Base-by-base conservation (phyloP, 2,888 invertebrate genomes). In the Drosophila algonquin region DNA sequence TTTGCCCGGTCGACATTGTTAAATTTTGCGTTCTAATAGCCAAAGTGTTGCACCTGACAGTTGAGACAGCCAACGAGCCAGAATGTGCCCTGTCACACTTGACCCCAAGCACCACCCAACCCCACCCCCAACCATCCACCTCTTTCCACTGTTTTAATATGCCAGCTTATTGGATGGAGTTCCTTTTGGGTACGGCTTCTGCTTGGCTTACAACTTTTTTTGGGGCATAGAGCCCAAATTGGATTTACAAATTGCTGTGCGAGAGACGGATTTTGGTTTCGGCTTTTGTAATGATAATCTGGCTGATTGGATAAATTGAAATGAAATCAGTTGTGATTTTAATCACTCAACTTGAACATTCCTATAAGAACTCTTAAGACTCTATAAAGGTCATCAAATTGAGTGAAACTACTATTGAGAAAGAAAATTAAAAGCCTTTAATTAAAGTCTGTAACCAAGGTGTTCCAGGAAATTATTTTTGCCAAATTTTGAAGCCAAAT, bases 11-110 rank as follows among this genome's bases (percentile, higher is more conserved):
- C 75, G 75, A 88, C 89, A 89, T 77, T 87, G 87, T 77, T 86
- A 77, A 73, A 83, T 80, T 73, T 80, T 87, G 69, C 84, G 53
- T 77, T 57, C 79, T 77, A 84, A 89, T 87, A 81, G 81, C 63
- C 72, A 76, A 84, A 79, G 89, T 88, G 87, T 80, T 77, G 69
- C 77, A 65, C 50, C 60, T 57, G 69, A 51, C 71, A 48, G 46
- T 62, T 56, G 58, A 67, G 72, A 72, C 75, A 72, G 75, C 67
- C 67, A 48, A 50, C 63, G 75, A 75, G 56, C 60, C 59, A 58
- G 69, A 70, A 68, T 75, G 73, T 75, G 68, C 68, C 60, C 30
- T 72, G 68, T 68, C 68, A 68, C 75, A 67, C 59, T 75, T 70
- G 80, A 56, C 80, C 71, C 80, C 70, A 24, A n/a, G 40, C 14